Conservation (phyloP, 2,888 invertebrate species). For the Scotopteryx bipunctaria region DNA sequence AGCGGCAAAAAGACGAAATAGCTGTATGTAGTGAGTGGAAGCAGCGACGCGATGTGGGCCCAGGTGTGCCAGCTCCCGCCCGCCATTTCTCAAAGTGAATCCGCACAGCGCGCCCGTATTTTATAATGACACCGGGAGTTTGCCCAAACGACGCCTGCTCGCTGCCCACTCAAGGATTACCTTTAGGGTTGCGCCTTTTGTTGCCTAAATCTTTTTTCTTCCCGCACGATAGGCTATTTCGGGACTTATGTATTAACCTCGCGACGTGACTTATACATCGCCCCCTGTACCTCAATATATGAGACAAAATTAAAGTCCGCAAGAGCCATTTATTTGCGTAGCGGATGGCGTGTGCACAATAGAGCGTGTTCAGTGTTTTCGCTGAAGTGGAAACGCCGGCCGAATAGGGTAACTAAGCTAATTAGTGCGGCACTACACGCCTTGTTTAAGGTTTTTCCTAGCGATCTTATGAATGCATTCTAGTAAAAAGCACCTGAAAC, state of each 20-base stretch:
- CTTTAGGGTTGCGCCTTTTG: conserved; percentile 57
- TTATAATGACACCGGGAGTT: conserved; percentile 78
- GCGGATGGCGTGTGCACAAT: conserved; percentile 16
- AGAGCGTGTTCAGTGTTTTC: conserved; percentile 4
- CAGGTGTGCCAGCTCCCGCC: conserved; percentile 69
- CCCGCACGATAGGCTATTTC: conserved; percentile 32
- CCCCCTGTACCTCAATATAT: conserved; percentile 23
- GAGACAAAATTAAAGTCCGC: conserved; percentile 15
- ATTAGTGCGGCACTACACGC: conserved; percentile 53
- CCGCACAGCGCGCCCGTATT: conserved; percentile 72
- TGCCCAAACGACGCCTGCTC: conserved; percentile 73
- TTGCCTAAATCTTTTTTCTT: conserved; percentile 48
- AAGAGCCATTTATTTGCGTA: conserved; percentile 18
- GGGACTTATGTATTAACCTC: conserved; percentile 22
- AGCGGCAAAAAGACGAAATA: conserved; percentile 54
- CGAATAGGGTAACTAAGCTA: conserved; percentile 50
- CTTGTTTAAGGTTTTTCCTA: conserved; percentile 59
- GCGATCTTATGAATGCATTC: conserved; percentile 69
- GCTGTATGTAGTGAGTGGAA: conserved; percentile 44
- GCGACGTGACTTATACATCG: conserved; percentile 27
- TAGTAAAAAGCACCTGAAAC: conserved; percentile 65
- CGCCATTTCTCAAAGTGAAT: conserved; percentile 81
- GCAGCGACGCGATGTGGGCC: conserved; percentile 47
- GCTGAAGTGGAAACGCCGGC: conserved; percentile 25
- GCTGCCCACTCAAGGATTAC: conserved; percentile 76